Evolutionary conservation across 2,113 vertebrate genomes (phyloP), one percentile per base, ranked within the genome.

Genomic region (Procavia capensis): DNA sequence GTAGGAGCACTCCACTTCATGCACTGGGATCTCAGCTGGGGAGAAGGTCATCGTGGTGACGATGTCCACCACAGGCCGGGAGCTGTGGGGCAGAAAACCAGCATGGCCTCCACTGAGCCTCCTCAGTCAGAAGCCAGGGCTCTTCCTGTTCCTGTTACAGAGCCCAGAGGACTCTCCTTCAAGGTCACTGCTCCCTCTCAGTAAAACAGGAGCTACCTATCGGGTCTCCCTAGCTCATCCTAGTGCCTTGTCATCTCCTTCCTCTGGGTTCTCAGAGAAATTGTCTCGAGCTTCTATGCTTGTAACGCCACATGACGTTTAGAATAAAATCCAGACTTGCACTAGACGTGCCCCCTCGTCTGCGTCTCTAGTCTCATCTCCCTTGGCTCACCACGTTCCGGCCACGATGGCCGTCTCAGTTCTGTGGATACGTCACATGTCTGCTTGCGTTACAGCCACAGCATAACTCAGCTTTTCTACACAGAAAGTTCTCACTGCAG

Each of bases 51-150:
- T 85, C 20, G 3, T 25, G 5, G 97, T 96, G 41, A 25, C 20
- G 31, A 99, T 82, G 6, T 98, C 97, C 43, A 99, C 96, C 68
- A 99, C 97, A 0, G 99, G 98, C 90, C 97, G 98, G 88, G 99
- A 98, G 72, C 99, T 99, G 97, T 11, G 11, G 85, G 45, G 57
- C 39, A 75, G 57, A 74, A 41, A 47, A 39, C 63, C 41, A 20
- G 3, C 1, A 1, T 45, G 14, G 43, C 61, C 68, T 78, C 72
- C 19, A 0, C 20, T 11, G 36, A 10, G 9, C 24, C 3, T 10
- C 29, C 45, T 25, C 57, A 64, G 2, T 17, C 43, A 81, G 85
- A 39, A 5, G 68, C 41, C 0, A 14, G 63, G 45, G 41, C n/a
- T 82, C 74, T 17, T 2, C 11, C 47, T 13, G 2, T 0, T 41